Percentiles rank a stretch among this genome's conserved stretches.
Conservation (phyloP, 2,113 vertebrate genomes). For the Girardinichthys multiradiatus region DNA sequence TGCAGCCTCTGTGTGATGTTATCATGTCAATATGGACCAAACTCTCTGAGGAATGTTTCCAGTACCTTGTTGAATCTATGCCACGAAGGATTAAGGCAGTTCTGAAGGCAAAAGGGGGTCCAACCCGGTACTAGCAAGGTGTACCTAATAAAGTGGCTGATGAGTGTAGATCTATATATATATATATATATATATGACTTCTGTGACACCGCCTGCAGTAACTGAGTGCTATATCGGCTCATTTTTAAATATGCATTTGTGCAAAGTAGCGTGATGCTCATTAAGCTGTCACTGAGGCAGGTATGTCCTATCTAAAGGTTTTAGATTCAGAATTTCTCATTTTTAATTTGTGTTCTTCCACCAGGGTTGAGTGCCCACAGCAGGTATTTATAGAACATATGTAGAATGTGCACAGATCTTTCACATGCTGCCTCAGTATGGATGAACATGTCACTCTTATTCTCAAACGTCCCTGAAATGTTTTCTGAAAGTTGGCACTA, state of each 20-base stretch:
- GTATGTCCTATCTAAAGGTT: background rate
- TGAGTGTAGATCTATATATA: too few relatives aligned
- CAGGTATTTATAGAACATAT: conserved; percentile 34
- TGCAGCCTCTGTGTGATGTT: too few relatives aligned
- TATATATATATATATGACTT: background rate
- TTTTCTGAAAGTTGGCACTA: conserved; percentile 73
- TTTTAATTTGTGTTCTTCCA: background rate
- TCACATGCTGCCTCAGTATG: conserved; percentile 27
- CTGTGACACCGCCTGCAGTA: conserved; percentile 32
- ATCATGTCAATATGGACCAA: too few relatives aligned
- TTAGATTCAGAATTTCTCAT: conserved; percentile 2
- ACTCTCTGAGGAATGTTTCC: too few relatives aligned
- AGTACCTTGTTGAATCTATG: too few relatives aligned
- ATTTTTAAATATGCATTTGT: conserved; percentile 20
- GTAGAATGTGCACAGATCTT: conserved; percentile 35
- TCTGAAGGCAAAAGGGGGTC: too few relatives aligned
- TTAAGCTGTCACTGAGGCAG: conserved; percentile 13
- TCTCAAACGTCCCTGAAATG: conserved; percentile 70
- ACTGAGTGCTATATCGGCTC: conserved; percentile 13
- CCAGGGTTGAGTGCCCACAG: background rate
- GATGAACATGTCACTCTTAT: conserved; percentile 62
- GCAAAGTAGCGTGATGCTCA: conserved; percentile 6
- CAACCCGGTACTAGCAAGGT: too few relatives aligned
- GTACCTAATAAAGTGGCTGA: too few relatives aligned
- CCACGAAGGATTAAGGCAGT: too few relatives aligned